Evolutionary conservation across 2,113 vertebrate species (phyloP).

Genomic region (Hiodon tergisus): DNA sequence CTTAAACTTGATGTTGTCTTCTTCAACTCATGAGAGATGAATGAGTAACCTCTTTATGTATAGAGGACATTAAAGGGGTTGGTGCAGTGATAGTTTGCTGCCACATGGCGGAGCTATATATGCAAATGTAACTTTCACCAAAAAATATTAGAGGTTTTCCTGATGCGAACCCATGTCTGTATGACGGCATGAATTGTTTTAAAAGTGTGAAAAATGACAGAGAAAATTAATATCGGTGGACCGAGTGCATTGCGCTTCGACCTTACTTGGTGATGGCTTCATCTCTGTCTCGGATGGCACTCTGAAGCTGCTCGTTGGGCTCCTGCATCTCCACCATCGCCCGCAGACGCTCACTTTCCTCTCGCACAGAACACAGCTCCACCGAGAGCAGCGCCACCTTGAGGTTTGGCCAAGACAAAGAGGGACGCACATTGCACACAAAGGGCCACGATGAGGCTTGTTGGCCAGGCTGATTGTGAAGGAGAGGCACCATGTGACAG

Average conservation of each 20-base stretch:
- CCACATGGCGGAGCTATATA: slow-evolving; percentile 19
- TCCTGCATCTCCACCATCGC: slow-evolving; percentile 74
- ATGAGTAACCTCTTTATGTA: background rate
- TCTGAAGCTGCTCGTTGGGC: slow-evolving; percentile 80
- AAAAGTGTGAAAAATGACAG: background rate
- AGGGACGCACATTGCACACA: background rate
- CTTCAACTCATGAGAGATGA: no score
- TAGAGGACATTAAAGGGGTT: background rate
- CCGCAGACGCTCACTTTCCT: slow-evolving; percentile 77
- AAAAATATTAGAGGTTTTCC: background rate
- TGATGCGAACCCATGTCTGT: background rate
- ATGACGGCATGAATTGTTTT: no score
- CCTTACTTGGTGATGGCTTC: slow-evolving; percentile 92
- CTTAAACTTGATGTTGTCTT: background rate
- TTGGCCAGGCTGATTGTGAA: background rate
- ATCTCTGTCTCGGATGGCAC: slow-evolving; percentile 89
- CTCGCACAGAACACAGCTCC: slow-evolving; percentile 80
- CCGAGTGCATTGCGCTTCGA: background rate
- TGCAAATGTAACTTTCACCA: background rate
- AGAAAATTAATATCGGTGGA: background rate
- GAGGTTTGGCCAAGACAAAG: slow-evolving; percentile 17
- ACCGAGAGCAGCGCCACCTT: slow-evolving; percentile 87
- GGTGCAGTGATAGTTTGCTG: background rate
- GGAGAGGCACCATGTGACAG: background rate
- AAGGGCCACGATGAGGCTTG: no score